These are phyloP conservation scores for Apostichopus californicus DNA, from an alignment of 35 echinoderm and acorn worm genomes.

Conservation along the genomic window DNA sequence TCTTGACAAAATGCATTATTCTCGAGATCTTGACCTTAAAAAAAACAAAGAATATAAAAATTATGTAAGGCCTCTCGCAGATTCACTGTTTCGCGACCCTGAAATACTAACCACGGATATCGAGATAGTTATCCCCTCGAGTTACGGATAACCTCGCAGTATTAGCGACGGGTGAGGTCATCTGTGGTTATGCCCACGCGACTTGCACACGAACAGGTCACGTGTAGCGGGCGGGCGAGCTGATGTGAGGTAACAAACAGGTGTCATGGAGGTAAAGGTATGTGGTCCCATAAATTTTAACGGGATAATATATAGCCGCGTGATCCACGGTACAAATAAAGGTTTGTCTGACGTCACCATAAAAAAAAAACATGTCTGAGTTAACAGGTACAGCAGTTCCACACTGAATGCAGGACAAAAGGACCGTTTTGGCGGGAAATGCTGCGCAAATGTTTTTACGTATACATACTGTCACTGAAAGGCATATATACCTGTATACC, in stretches of 20 bases:
- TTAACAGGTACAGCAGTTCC: not conserved
- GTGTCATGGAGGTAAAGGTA: not conserved
- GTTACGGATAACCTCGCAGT: not conserved
- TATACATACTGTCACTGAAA: too few species aligned
- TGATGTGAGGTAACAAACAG: not conserved
- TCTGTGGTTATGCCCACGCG: not conserved
- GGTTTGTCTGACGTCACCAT: not conserved
- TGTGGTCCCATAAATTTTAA: not conserved
- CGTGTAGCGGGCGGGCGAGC: not conserved
- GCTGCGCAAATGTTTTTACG: too few species aligned
- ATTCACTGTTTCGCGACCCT: not conserved
- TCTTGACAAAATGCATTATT: not conserved
- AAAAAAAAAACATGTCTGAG: not conserved
- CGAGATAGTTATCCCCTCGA: not conserved
- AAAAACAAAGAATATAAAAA: not conserved
- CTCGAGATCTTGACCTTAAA: not conserved
- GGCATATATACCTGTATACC: too few species aligned
- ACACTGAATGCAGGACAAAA: not conserved
- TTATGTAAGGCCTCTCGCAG: not conserved
- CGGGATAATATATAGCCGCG: not conserved
- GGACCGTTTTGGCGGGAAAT: not conserved
- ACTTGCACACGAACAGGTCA: not conserved
- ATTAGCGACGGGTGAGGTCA: not conserved
- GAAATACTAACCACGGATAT: not conserved
- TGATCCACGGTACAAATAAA: not conserved